Evolutionary conservation across 2,888 invertebrate genomes (phyloP).

Genomic region (Monopis laevigella): DNA sequence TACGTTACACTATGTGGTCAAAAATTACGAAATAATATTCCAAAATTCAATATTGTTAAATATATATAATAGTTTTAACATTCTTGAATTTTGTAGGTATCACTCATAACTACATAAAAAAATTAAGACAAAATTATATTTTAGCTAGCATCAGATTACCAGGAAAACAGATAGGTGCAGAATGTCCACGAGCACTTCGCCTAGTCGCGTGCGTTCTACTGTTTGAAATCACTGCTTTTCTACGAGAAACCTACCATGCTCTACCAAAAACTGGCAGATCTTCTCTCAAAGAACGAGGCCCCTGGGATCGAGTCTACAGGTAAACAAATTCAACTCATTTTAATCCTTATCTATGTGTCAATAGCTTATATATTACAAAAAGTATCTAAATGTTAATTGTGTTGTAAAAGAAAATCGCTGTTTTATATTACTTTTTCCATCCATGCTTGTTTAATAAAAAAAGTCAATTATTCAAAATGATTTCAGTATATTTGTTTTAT

Average conservation of each 20-base stretch:
- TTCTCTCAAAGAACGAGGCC: slow-evolving; percentile 80
- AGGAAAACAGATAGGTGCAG: slow-evolving; percentile 73
- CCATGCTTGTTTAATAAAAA: background rate
- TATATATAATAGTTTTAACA: no score
- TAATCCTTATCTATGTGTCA: no score
- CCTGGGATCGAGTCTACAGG: slow-evolving; percentile 86
- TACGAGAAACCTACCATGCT: slow-evolving; percentile 94
- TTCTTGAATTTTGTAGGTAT: no score
- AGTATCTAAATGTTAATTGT: background rate
- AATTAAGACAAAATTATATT: no score
- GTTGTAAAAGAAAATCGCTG: background rate
- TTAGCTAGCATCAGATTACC: slow-evolving; percentile 73
- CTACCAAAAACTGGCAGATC: slow-evolving; percentile 78
- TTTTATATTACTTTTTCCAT: background rate
- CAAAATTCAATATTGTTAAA: no score
- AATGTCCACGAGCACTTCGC: slow-evolving; percentile 89
- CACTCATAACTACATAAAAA: no score
- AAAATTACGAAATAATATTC: no score
- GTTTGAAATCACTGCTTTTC: slow-evolving; percentile 96
- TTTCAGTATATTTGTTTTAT: background rate
- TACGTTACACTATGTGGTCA: no score
- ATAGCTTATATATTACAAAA: no score
- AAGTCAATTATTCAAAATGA: background rate
- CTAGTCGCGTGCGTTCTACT: slow-evolving; percentile 93
- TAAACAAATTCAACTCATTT: slow-evolving; percentile 29